These are phyloP conservation scores for Drosophila parvula DNA, from an alignment of 1,140 invertebrate genomes.

Conservation along the genomic window DNA sequence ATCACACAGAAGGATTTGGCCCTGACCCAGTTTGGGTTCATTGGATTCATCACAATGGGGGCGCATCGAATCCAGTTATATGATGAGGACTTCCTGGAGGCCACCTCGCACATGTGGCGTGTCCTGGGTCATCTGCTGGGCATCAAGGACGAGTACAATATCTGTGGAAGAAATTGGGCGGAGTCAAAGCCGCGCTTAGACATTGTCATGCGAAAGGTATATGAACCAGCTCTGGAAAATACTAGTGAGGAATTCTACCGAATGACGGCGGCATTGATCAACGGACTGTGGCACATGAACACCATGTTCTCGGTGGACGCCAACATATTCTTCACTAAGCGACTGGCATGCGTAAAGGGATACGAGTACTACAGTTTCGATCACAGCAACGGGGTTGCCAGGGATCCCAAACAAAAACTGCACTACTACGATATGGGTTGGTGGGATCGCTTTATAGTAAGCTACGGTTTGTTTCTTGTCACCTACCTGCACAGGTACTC, in stretches of 20 bases:
- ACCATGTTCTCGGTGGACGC: constrained; percentile 65
- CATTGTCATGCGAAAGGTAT: constrained; percentile 72
- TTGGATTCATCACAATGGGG: constrained; percentile 90
- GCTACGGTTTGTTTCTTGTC: constrained; percentile 71
- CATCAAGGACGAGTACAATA: constrained; percentile 88
- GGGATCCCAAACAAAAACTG: constrained; percentile 56
- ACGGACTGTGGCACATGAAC: constrained; percentile 79
- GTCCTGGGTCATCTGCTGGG: constrained; percentile 92
- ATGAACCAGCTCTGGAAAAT: constrained; percentile 62
- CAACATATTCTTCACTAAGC: constrained; percentile 76
- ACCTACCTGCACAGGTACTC: constrained; percentile 73
- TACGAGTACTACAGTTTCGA: constrained; percentile 81
- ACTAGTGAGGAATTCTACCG: constrained; percentile 64
- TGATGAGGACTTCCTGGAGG: constrained; percentile 87
- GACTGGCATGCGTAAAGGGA: constrained; percentile 70
- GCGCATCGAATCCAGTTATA: constrained; percentile 88
- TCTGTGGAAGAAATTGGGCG: constrained; percentile 72
- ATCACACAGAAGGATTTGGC: constrained; percentile 92
- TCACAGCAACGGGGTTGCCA: constrained; percentile 35
- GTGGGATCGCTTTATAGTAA: constrained; percentile 74
- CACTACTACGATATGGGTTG: constrained; percentile 70
- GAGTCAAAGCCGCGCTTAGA: constrained; percentile 67
- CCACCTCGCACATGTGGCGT: constrained; percentile 93
- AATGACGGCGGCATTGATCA: constrained; percentile 69
- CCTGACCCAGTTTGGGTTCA: constrained; percentile 93